A percentile compares a stretch with the other conserved stretches of the same genome.
phyloP scores from a whole-genome alignment of 2,888 invertebrate genomes.

The Lasioglossum villosulum region DNA sequence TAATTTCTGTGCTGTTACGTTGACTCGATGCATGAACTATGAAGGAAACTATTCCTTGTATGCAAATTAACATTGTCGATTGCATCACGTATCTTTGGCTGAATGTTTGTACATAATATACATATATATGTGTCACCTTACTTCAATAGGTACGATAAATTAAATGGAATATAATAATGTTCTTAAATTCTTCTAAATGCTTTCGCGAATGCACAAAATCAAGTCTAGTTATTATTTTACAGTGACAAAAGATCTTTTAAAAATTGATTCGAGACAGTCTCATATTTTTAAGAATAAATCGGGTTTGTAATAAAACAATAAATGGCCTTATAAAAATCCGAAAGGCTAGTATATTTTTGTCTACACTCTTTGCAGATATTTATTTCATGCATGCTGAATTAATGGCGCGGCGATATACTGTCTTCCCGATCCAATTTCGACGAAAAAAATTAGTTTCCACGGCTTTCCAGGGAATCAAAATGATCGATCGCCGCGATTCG shows the following conservation, averaged over 20 bases:
- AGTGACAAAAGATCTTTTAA: neutral
- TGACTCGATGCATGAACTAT: neutral
- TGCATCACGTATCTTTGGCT: too few relatives aligned
- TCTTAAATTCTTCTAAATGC: neutral
- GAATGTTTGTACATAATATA: neutral
- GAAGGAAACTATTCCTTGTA: neutral
- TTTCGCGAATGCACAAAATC: too few relatives aligned
- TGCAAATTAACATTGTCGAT: neutral
- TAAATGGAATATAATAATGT: neutral
- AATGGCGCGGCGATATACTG: neutral
- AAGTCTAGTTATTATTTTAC: too few relatives aligned
- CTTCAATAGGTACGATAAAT: neutral
- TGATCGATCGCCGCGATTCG: slow-evolving; percentile 32
- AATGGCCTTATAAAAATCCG: neutral
- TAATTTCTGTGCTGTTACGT: neutral
- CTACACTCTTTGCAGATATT: neutral
- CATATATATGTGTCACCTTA: neutral
- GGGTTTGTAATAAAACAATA: neutral
- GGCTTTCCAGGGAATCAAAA: slow-evolving; percentile 11
- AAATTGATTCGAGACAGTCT: neutral
- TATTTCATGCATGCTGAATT: neutral
- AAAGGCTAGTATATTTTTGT: slow-evolving; percentile 18
- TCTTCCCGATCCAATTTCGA: slow-evolving; percentile 8
- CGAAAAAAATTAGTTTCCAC: slow-evolving; percentile 33
- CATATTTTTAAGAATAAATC: neutral